Conservation (phyloP, 2,888 invertebrate species). For the Clusia tigrina region DNA sequence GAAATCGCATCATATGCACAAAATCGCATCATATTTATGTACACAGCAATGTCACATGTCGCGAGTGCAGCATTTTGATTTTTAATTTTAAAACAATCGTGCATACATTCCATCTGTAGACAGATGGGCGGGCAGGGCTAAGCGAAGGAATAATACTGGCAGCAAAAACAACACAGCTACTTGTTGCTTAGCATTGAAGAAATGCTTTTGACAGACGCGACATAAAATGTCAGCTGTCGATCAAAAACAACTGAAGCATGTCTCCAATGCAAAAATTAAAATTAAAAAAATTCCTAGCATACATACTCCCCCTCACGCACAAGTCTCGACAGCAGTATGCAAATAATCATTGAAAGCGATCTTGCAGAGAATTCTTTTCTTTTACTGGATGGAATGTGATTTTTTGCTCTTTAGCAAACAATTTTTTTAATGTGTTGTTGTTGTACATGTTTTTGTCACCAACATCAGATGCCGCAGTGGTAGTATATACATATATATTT, state of each 20-base stretch:
- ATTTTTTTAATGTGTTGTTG: conserved; percentile 28
- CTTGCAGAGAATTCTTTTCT: conserved; percentile 17
- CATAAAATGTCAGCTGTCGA: conserved; percentile 61
- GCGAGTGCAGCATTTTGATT: no score
- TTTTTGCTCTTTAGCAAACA: conserved; percentile 10
- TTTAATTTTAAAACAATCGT: conserved; percentile 13
- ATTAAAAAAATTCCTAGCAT: conserved; percentile 17
- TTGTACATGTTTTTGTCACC: conserved; percentile 27
- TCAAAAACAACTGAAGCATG: conserved; percentile 49
- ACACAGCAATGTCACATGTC: no score
- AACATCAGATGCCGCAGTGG: not conserved
- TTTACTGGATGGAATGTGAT: conserved; percentile 23
- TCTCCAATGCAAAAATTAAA: conserved; percentile 37
- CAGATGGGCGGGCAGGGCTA: not conserved
- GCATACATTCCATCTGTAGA: not conserved
- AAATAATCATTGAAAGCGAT: conserved; percentile 13
- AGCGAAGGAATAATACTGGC: not conserved
- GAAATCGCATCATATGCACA: no score
- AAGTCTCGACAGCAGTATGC: conserved; percentile 1
- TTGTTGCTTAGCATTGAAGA: conserved; percentile 18
- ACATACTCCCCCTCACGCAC: not conserved
- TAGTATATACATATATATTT: conserved; percentile 16
- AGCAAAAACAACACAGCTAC: conserved; percentile 23
- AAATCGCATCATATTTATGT: no score
- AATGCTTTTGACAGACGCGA: conserved; percentile 52